A percentile compares a stretch with the other conserved stretches of the same genome.
These are phyloP conservation scores for Siniperca obscura DNA, from an alignment of 2,797 vertebrate genomes.

Conservation along the genomic window DNA sequence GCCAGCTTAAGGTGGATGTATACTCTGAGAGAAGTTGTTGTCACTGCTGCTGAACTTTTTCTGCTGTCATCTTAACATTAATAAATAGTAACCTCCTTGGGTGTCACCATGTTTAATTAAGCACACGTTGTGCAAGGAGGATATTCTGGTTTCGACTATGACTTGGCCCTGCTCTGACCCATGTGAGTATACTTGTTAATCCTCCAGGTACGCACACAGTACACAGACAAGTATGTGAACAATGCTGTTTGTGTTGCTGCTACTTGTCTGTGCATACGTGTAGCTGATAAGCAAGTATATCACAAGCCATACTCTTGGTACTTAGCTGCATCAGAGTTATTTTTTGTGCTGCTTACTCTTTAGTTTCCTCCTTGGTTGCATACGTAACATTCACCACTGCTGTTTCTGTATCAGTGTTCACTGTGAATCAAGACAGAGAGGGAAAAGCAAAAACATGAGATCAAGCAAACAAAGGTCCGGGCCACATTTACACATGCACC, in stretches of 20 bases:
- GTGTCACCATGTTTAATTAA: not conserved
- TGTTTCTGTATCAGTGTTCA: constrained; percentile 96
- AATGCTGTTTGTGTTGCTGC: constrained; percentile 9
- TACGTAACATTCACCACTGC: constrained; percentile 97
- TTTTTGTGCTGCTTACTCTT: constrained; percentile 87
- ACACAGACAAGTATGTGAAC: constrained; percentile 8
- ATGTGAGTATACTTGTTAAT: constrained; percentile 7
- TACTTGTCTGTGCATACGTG: constrained; percentile 11
- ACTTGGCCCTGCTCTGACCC: constrained; percentile 2
- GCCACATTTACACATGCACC: constrained; percentile 41
- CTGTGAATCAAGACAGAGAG: constrained; percentile 78
- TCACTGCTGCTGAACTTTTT: not conserved
- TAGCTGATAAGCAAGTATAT: constrained; percentile 21
- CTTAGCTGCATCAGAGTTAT: constrained; percentile 24
- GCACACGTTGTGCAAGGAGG: not conserved
- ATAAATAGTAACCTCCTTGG: not conserved
- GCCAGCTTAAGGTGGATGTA: not conserved
- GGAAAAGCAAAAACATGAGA: constrained; percentile 35
- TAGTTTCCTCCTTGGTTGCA: constrained; percentile 93
- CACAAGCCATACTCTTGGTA: constrained; percentile 19
- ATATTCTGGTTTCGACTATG: constrained; percentile 6
- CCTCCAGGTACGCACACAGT: constrained; percentile 3
- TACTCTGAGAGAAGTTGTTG: not conserved
- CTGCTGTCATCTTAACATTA: not conserved
- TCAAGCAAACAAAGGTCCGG: constrained; percentile 5